phyloP scores from a whole-genome alignment of 2,797 vertebrate species.

The Rhadinocentrus ornatus region DNA sequence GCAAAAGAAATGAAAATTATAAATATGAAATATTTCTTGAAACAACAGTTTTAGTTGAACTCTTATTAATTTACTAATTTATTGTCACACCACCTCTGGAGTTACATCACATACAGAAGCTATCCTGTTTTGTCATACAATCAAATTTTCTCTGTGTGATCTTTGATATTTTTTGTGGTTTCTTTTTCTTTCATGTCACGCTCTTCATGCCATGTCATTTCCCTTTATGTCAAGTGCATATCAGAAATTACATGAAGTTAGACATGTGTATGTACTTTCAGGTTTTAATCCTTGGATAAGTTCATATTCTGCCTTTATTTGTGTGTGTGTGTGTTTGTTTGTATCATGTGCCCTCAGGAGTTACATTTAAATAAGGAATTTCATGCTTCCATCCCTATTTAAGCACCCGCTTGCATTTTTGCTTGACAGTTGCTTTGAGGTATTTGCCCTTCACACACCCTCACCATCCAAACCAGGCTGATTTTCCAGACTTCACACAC shows the following conservation, averaged over 20 bases:
- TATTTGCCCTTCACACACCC: slow-evolving; percentile 64
- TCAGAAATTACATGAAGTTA: slow-evolving; percentile 20
- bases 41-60: neutral
- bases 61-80: neutral
- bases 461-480: slow-evolving; percentile 47
- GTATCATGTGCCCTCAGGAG: slow-evolving; percentile 42
- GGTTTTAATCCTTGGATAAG: slow-evolving; percentile 34
- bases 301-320: slow-evolving; percentile 5
- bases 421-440: slow-evolving; percentile 74
- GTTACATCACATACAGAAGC: slow-evolving; percentile 1
- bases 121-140: neutral
- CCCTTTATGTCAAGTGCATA: neutral
- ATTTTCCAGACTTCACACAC: slow-evolving; percentile 46
- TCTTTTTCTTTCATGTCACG: neutral
- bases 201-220: slow-evolving; percentile 7
- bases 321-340: slow-evolving; percentile 8
- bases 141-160: neutral
- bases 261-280: slow-evolving; percentile 25
- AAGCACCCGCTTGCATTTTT: slow-evolving; percentile 61
- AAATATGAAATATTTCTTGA: neutral
- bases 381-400: slow-evolving; percentile 62
- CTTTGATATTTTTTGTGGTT: neutral
- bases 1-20: neutral
- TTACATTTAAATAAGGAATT: slow-evolving; percentile 51
- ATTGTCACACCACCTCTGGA: neutral